Evolutionary conservation across 2,113 vertebrate genomes (phyloP).

Genomic region (Ammospiza caudacuta): DNA sequence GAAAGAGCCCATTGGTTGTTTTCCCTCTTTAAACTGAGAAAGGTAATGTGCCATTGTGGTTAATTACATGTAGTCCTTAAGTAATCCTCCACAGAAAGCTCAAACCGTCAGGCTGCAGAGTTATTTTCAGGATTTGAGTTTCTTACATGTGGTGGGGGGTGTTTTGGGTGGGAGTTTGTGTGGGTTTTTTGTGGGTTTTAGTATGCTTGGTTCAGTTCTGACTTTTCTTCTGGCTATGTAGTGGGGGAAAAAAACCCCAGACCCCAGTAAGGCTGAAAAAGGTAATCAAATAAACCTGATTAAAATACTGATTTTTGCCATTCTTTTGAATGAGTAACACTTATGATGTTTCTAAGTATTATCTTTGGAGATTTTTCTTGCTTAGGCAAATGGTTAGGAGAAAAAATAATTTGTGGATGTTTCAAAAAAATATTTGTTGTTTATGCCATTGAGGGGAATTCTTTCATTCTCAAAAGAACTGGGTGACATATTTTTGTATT

Average conservation of each 20-base stretch:
- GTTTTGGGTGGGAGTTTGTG: background rate
- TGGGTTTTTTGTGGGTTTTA: background rate
- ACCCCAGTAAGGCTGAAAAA: background rate
- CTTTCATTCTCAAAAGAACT: background rate
- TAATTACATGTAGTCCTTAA: background rate
- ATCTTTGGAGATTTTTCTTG: background rate
- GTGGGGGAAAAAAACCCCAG: fast-evolving
- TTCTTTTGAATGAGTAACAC: background rate
- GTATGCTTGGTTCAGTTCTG: background rate
- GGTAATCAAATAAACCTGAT: background rate
- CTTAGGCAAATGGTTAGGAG: background rate
- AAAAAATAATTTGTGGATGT: background rate
- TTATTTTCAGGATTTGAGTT: background rate
- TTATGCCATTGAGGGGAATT: background rate
- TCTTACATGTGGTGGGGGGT: background rate
- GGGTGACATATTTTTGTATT: background rate
- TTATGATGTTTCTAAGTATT: background rate
- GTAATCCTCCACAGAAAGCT: background rate
- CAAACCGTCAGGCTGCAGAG: background rate
- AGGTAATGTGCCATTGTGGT: background rate
- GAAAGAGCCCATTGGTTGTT: background rate
- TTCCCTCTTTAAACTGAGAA: conserved; percentile 9
- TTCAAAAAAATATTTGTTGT: background rate
- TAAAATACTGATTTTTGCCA: background rate
- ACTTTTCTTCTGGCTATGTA: background rate